Evolutionary conservation across 1,140 invertebrate species (phyloP).

Genomic region (Drosophila ohnishii): DNA sequence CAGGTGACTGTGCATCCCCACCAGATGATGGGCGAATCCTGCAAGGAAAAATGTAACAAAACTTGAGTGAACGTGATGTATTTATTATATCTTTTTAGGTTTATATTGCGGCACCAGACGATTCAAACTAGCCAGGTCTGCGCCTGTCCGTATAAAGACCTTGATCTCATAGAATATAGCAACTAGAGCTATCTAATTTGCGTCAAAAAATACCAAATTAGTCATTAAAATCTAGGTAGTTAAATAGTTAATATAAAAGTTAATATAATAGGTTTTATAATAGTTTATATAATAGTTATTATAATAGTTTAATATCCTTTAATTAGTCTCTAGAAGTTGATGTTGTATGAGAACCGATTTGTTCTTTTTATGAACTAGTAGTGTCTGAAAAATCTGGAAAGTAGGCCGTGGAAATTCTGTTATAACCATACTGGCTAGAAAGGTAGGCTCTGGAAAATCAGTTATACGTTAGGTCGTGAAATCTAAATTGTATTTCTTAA

Average conservation of each 20-base stretch:
- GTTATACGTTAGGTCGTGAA: neutral
- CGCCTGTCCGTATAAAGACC: neutral
- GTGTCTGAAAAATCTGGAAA: neutral
- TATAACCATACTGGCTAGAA: no score
- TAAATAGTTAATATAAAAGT: no score
- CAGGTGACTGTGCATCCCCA: conserved; percentile 84
- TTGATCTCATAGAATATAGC: no score
- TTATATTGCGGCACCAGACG: neutral
- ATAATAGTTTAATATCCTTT: neutral
- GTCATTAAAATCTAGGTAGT: no score
- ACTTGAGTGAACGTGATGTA: neutral
- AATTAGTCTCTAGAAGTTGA: neutral
- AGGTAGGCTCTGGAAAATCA: neutral
- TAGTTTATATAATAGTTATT: neutral
- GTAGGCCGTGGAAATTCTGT: neutral
- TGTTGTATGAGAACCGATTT: neutral
- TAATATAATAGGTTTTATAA: neutral
- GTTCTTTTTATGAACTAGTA: neutral
- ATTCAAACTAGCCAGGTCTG: neutral
- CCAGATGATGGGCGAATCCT: conserved; percentile 88
- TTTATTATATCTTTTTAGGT: no score
- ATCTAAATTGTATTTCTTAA: neutral
- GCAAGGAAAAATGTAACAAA: conserved; percentile 48
- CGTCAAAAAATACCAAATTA: no score
- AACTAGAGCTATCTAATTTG: no score